Base-by-base conservation (phyloP, 2,113 vertebrate species). In the Pipra filicauda region DNA sequence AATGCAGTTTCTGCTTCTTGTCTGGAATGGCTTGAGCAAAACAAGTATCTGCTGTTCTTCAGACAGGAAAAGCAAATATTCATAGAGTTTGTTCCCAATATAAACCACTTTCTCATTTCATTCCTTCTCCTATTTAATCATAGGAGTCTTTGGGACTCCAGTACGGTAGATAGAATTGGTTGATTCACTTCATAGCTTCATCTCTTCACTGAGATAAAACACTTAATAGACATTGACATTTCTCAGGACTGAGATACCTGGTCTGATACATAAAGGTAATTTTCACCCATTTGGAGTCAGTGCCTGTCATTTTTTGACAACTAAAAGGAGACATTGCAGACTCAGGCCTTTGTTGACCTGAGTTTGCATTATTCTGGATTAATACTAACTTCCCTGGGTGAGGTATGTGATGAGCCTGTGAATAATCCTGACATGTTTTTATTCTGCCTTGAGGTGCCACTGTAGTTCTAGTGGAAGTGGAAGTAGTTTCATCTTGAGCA, bases 391-490 rank as follows among this genome's bases (percentile, higher is more conserved):
- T 72, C 8, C 19, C 15, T 48, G 10, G 59, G 43, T 1, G 2
- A 91, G 30, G 12, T 20, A 67, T 48, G 33, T 52, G 64, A 66
- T 76, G 33, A 88, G 22, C 23, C 48, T 91, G 22, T 67, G 85
- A 87, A 64, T 48, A 91, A 75, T 59, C 52, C 41, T 91, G 61
- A 39, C 35, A 11, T 33, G 11, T 43, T 84, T 61, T 84, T 92
- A 46, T 82, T 96, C 88, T 81, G 69, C 83, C 83, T 95, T 96
- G 92, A 89, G 88, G 61, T 93, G 88, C 93, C 92, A 91, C 79
- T 94, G 7, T 57, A 67, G 85, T 52, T 88, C 52, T 78, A 44
- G 73, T 14, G 11, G 44, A 96, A 95, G 44, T 75, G 20, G 61
- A 78, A 44, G 39, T 12, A 64, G 44, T 31, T 90, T 91, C 33